Conservation (phyloP, 2,888 invertebrate species). For the Monoplex corrugatus region DNA sequence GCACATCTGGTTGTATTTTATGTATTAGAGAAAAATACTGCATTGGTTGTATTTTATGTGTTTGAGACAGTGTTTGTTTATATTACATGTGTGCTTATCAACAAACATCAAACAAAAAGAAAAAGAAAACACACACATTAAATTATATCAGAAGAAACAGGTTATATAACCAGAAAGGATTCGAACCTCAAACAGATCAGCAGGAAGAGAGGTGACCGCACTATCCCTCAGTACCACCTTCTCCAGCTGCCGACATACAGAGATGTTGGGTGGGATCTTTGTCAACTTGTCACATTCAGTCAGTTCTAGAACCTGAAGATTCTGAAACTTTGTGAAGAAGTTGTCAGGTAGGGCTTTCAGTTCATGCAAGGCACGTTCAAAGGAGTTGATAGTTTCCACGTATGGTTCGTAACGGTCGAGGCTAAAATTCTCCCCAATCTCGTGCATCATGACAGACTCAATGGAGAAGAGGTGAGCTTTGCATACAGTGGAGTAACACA, state of each 20-base stretch:
- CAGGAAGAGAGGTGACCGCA: conserved; percentile 63
- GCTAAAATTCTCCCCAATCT: background rate
- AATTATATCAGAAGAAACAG: too few species aligned
- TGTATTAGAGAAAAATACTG: too few species aligned
- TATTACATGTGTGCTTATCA: too few species aligned
- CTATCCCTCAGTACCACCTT: conserved; percentile 63
- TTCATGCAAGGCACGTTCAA: conserved; percentile 59
- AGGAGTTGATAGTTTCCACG: conserved; percentile 64
- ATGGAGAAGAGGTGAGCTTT: conserved; percentile 35
- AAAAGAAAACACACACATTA: too few species aligned
- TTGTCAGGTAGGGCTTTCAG: conserved; percentile 62
- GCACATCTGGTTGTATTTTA: too few species aligned
- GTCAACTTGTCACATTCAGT: conserved; percentile 51
- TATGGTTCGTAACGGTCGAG: conserved; percentile 68
- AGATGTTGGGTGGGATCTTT: conserved; percentile 63
- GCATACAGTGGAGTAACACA: conserved; percentile 23
- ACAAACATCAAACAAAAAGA: too few species aligned
- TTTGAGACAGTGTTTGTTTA: too few species aligned
- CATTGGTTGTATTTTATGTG: too few species aligned
- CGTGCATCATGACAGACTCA: background rate
- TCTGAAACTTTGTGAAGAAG: conserved; percentile 67
- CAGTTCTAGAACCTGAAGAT: conserved; percentile 59
- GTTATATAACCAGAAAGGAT: too few species aligned
- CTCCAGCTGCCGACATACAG: conserved; percentile 61
- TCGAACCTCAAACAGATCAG: conserved; percentile 57